A percentile compares a stretch with the other conserved stretches of the same genome.
Evolutionary conservation across 2,113 vertebrate genomes (phyloP).

Genomic region (Bothrops jararaca): DNA sequence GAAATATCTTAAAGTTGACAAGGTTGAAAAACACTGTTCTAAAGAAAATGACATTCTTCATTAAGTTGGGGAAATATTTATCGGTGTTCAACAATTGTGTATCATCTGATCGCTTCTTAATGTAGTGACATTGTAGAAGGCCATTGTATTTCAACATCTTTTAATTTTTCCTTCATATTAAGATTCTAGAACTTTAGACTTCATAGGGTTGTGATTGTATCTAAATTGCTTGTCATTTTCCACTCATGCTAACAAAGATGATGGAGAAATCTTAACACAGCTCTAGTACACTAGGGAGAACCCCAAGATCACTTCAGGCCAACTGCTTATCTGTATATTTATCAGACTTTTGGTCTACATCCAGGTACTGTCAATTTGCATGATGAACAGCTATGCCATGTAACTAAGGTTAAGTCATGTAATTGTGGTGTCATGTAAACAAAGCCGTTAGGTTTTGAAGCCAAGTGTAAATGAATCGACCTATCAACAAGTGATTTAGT

Average conservation of each 20-base stretch:
- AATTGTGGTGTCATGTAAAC: neutral
- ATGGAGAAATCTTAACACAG: neutral
- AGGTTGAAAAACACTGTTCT: neutral
- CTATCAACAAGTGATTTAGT: neutral
- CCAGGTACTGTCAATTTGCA: neutral
- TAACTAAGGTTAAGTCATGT: neutral
- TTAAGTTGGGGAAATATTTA: slow-evolving; percentile 39
- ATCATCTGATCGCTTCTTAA: slow-evolving; percentile 8
- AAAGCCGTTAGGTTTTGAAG: neutral
- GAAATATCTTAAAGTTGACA: neutral
- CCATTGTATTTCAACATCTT: neutral
- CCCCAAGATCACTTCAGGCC: neutral
- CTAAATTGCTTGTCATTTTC: neutral
- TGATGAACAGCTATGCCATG: neutral
- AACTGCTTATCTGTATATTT: neutral
- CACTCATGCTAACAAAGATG: neutral
- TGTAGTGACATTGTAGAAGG: neutral
- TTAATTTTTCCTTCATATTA: neutral
- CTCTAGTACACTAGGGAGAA: neutral
- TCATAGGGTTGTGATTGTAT: neutral
- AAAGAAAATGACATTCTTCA: slow-evolving; percentile 32
- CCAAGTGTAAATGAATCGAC: neutral
- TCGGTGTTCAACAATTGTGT: slow-evolving; percentile 42
- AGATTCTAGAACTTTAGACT: neutral
- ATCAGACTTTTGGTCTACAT: neutral